These are phyloP conservation scores for Lasaia peninsularis DNA, from an alignment of 1,140 invertebrate species.

Conservation along the genomic window DNA sequence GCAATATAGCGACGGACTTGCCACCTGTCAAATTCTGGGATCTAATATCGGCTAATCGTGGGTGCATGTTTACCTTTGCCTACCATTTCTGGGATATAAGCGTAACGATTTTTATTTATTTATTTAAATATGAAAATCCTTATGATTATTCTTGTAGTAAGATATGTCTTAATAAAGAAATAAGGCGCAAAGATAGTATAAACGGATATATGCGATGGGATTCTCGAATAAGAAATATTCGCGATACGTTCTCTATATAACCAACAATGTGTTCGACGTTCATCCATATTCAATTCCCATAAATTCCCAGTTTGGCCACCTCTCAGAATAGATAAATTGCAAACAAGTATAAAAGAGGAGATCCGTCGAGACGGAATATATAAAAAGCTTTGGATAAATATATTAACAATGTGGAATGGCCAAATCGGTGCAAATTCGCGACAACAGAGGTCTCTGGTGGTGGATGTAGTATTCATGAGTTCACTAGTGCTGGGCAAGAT, in stretches of 20 bases:
- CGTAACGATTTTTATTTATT: too few relatives aligned
- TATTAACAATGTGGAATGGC: conserved; percentile 33
- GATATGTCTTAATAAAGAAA: too few relatives aligned
- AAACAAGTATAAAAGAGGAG: conserved; percentile 1
- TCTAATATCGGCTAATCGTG: too few relatives aligned
- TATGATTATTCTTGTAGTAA: too few relatives aligned
- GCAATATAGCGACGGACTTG: too few relatives aligned
- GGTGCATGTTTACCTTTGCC: too few relatives aligned
- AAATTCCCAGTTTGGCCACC: conserved; percentile 1
- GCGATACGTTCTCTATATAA: not conserved
- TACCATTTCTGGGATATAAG: too few relatives aligned
- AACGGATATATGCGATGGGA: too few relatives aligned
- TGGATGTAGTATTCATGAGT: conserved; percentile 46
- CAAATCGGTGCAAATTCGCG: conserved; percentile 36
- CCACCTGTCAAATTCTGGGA: too few relatives aligned
- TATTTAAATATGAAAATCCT: too few relatives aligned
- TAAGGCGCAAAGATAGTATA: too few relatives aligned
- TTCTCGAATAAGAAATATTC: not conserved
- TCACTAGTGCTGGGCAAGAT: conserved; percentile 34
- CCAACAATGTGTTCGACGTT: not conserved
- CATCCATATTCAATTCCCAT: conserved; percentile 6
- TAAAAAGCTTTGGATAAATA: conserved; percentile 17
- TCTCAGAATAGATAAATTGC: conserved; percentile 6
- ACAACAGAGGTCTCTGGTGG: conserved; percentile 38
- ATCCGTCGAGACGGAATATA: not conserved